phyloP scores from a whole-genome alignment of 2,797 vertebrate genomes.

The Oreortyx pictus region DNA sequence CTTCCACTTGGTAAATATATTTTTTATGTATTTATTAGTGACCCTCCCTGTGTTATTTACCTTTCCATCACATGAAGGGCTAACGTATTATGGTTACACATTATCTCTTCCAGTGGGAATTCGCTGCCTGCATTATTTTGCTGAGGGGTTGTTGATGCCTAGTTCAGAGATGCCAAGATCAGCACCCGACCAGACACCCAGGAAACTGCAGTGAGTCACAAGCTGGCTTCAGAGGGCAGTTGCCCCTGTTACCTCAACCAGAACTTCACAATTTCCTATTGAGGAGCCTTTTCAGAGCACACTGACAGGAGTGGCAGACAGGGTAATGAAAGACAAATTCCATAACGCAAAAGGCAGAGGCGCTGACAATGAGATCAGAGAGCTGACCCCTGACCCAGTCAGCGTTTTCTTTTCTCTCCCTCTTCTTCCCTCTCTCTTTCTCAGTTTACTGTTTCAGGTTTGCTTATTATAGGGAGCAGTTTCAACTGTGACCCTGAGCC shows the following conservation, averaged over 20 bases:
- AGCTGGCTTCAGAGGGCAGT: background rate
- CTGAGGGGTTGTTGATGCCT: background rate
- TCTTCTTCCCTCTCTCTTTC: slow-evolving; percentile 84
- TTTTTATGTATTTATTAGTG: background rate
- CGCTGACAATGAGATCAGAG: slow-evolving; percentile 86
- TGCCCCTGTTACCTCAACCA: slow-evolving; percentile 63
- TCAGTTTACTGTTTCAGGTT: slow-evolving; percentile 40
- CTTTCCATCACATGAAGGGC: background rate
- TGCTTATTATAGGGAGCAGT: slow-evolving; percentile 76
- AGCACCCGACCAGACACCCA: background rate
- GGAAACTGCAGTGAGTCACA: background rate
- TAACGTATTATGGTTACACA: background rate
- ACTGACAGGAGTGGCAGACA: slow-evolving; percentile 79
- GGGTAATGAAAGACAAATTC: slow-evolving; percentile 85
- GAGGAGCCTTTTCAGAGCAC: slow-evolving; percentile 62
- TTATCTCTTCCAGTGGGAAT: slow-evolving; percentile 15
- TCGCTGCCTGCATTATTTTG: background rate
- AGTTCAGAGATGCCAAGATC: background rate
- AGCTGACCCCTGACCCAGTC: slow-evolving; percentile 87
- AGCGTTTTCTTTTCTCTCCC: slow-evolving; percentile 85
- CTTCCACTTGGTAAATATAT: background rate
- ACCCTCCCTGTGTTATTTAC: background rate
- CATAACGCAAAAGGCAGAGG: slow-evolving; percentile 80
- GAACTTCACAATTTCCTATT: slow-evolving; percentile 71
- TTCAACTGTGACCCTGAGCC: slow-evolving; percentile 79